phyloP scores from a whole-genome alignment of 2,113 vertebrate species.

The Paramormyrops kingsleyae region DNA sequence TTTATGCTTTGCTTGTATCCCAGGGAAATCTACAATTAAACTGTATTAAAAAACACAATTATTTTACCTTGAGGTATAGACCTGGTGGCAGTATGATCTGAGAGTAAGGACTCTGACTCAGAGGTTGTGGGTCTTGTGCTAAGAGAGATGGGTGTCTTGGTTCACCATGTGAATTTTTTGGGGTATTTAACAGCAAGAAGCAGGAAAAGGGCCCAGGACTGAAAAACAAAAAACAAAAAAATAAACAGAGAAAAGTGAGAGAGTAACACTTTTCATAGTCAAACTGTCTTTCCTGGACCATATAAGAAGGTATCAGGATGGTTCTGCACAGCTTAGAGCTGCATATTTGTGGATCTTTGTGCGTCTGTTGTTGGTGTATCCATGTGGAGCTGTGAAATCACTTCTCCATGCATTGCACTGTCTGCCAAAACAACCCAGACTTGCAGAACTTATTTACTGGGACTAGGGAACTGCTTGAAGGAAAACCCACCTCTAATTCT shows the following conservation, averaged over 20 bases:
- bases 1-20: not conserved
- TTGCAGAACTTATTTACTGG: not conserved
- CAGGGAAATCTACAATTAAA: not conserved
- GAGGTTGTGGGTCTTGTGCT: not conserved
- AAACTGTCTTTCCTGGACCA: not conserved
- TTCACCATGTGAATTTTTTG: not conserved
- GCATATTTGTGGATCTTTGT: not conserved
- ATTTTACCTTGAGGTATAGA: not conserved
- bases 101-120: not conserved
- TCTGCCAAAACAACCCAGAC: not conserved
- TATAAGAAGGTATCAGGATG: not conserved
- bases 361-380: too few relatives aligned
- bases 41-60: not conserved
- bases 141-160: not conserved
- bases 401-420: not conserved
- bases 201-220: not conserved
- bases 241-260: not conserved
- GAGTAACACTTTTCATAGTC: not conserved
- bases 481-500: not conserved
- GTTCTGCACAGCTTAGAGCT: not conserved
- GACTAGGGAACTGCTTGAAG: not conserved
- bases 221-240: not conserved
- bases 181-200: not conserved
- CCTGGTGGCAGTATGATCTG: not conserved
- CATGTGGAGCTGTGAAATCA: not conserved